Conservation (phyloP, 2,797 vertebrate species). For the Tarsius wallacei region DNA sequence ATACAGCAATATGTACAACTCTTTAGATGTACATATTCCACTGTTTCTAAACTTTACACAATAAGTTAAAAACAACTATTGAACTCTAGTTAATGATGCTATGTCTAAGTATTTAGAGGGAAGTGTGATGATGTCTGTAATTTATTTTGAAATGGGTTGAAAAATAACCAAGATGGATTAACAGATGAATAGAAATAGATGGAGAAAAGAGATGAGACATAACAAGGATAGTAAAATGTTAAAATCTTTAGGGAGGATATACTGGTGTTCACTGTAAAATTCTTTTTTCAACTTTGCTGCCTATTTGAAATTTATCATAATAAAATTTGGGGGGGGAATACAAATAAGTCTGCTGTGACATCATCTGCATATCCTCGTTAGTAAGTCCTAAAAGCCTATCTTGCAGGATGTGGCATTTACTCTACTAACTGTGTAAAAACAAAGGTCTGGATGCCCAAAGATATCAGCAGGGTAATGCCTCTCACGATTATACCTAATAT, state of each 20-base stretch:
- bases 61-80: not conserved
- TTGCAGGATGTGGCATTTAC: not conserved
- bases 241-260: not conserved
- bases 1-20: not conserved
- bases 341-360: not conserved
- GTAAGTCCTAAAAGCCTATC: not conserved
- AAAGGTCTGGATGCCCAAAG: not conserved
- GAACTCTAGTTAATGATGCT: not conserved
- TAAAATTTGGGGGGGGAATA: not conserved
- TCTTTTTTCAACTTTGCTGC: not conserved
- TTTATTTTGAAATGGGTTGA: not conserved
- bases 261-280: not conserved
- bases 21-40: not conserved
- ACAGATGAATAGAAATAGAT: not conserved
- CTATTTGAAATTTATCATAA: not conserved
- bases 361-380: not conserved
- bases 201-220: not conserved
- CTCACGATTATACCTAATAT: not conserved
- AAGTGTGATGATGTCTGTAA: not conserved
- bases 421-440: not conserved
- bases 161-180: not conserved
- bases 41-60: not conserved
- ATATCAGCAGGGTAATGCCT: not conserved
- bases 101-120: not conserved
- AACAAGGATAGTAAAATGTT: not conserved